phyloP scores from a whole-genome alignment of 2,888 invertebrate genomes.

The Microctonus hyperodae region DNA sequence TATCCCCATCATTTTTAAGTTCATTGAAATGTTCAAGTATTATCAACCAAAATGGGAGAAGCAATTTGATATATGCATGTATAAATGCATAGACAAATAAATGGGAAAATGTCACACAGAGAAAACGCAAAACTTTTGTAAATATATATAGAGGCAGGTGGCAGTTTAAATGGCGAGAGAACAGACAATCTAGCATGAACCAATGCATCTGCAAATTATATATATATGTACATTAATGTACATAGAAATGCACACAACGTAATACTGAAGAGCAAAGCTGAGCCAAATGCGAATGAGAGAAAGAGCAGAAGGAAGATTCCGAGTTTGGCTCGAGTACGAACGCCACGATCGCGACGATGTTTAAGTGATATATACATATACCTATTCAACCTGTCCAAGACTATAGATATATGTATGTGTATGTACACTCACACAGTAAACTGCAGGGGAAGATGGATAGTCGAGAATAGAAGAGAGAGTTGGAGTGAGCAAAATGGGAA shows the following conservation, averaged over 20 bases:
- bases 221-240: background rate
- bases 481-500: slow-evolving; percentile 6
- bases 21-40: no score
- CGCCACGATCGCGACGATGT: background rate
- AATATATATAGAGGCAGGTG: background rate
- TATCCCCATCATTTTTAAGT: no score
- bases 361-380: slow-evolving; percentile 2
- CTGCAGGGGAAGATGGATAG: slow-evolving; percentile 18
- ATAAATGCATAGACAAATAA: background rate
- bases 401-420: background rate
- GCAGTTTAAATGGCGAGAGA: background rate
- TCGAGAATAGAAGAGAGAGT: background rate
- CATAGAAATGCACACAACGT: background rate
- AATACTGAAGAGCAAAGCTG: background rate
- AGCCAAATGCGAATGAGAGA: slow-evolving; percentile 4
- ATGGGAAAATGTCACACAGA: background rate
- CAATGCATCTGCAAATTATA: background rate
- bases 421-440: background rate
- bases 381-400: background rate
- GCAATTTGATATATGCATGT: background rate
- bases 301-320: background rate
- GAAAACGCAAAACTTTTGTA: background rate
- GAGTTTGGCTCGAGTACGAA: slow-evolving; percentile 13
- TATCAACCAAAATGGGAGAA: no score
- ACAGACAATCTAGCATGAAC: background rate